These are phyloP conservation scores for Pithys albifrons DNA, from an alignment of 2,113 vertebrate species.

Conservation along the genomic window DNA sequence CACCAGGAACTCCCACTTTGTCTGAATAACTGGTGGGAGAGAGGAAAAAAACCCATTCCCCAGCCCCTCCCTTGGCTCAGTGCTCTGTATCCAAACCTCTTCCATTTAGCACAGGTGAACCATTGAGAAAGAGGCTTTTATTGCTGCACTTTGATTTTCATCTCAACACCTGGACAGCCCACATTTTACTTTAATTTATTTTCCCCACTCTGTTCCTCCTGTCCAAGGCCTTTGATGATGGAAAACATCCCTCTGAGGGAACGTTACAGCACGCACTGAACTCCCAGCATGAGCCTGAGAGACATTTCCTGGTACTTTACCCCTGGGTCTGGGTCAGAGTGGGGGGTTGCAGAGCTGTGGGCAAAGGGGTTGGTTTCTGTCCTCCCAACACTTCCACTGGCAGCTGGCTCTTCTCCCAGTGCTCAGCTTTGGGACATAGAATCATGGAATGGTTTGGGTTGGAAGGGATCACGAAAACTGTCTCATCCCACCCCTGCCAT, in stretches of 20 bases:
- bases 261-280: neutral
- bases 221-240: neutral
- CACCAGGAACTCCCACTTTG: neutral
- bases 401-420: neutral
- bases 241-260: neutral
- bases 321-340: rapidly evolving
- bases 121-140: neutral
- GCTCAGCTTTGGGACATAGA: neutral
- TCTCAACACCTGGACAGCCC: neutral
- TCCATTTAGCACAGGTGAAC: neutral
- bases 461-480: rapidly evolving
- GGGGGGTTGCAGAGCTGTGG: neutral
- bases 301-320: neutral
- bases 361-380: neutral
- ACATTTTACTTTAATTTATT: neutral
- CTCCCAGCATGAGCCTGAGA: neutral
- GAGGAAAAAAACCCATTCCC: neutral
- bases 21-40: neutral
- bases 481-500: rapidly evolving
- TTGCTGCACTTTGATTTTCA: neutral
- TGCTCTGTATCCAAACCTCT: neutral
- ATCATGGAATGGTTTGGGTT: neutral
- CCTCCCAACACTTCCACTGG: rapidly evolving
- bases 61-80: neutral
- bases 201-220: neutral